These are phyloP conservation scores for Syrphus vitripennis DNA, from an alignment of 2,888 invertebrate genomes.

Conservation along the genomic window DNA sequence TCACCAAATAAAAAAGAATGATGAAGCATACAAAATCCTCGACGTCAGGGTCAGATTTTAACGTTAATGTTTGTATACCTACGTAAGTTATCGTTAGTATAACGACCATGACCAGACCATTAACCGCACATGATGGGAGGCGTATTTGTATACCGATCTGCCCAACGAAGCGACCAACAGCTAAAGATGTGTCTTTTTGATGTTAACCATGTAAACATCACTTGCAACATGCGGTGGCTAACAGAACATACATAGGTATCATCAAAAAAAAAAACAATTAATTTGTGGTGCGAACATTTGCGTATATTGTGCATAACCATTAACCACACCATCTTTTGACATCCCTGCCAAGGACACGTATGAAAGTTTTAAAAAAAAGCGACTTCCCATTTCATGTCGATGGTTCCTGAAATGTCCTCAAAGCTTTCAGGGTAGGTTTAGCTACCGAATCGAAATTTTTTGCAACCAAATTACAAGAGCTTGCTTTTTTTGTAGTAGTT, in stretches of 20 bases:
- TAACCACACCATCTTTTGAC: conserved; percentile 38
- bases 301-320: conserved; percentile 46
- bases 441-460: conserved; percentile 49
- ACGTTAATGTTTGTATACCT: conserved; percentile 46
- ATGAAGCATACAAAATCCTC: neutral
- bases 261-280: conserved; percentile 28
- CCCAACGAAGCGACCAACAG: conserved; percentile 32
- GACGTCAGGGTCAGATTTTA: conserved; percentile 52
- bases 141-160: conserved; percentile 59
- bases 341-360: neutral
- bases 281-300: conserved; percentile 62
- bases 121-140: conserved; percentile 41
- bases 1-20: neutral
- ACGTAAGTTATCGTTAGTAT: conserved; percentile 52
- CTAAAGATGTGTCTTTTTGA: conserved; percentile 39
- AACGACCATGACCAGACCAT: conserved; percentile 57
- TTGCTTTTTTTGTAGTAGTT: conserved; percentile 23
- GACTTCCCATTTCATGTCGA: conserved; percentile 29
- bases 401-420: conserved; percentile 36
- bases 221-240: conserved; percentile 52
- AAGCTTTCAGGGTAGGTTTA: conserved; percentile 47
- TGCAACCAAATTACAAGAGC: conserved; percentile 47
- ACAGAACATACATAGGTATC: too few relatives aligned
- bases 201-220: conserved; percentile 60
- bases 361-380: conserved; percentile 1